These are phyloP conservation scores for Microplitis mediator DNA, from an alignment of 1,140 invertebrate genomes.

Conservation along the genomic window DNA sequence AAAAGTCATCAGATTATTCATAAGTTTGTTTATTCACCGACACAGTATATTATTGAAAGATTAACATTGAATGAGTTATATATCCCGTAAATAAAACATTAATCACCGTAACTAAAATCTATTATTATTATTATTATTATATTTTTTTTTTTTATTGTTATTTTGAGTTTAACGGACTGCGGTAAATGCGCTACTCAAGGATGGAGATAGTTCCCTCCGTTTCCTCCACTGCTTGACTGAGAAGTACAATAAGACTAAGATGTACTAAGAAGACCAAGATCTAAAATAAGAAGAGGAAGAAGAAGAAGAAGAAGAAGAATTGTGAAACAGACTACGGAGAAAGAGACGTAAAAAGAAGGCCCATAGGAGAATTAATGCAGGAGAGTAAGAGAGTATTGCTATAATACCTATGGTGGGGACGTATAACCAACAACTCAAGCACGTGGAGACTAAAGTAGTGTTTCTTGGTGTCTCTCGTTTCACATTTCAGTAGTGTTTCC, in stretches of 20 bases:
- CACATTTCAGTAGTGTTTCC: slow-evolving; percentile 52
- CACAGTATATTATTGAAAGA: no score
- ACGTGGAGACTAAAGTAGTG: slow-evolving; percentile 48
- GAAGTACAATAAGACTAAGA: no score
- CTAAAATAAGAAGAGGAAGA: slow-evolving; percentile 10
- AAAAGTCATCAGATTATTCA: neutral
- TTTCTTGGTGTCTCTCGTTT: slow-evolving; percentile 39
- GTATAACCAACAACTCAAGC: slow-evolving; percentile 45
- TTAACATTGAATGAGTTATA: no score
- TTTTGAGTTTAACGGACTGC: no score
- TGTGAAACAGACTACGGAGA: slow-evolving; percentile 9
- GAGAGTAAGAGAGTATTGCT: slow-evolving; percentile 25
- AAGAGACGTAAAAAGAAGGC: slow-evolving; percentile 18
- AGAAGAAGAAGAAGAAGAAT: neutral
- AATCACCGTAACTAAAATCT: no score
- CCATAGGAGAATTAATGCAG: slow-evolving; percentile 30
- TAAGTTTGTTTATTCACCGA: neutral
- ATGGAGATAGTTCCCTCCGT: slow-evolving; percentile 12
- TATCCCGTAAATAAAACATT: no score
- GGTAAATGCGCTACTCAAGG: neutral
- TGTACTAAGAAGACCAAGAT: slow-evolving; percentile 31
- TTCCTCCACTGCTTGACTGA: no score
- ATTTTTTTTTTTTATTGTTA: no score
- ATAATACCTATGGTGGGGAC: slow-evolving; percentile 40
- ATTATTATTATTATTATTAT: no score